Evolutionary conservation across 1,140 invertebrate genomes (phyloP), one percentile per base, ranked within the genome.

Genomic region (Panagrolaimus sp.): DNA sequence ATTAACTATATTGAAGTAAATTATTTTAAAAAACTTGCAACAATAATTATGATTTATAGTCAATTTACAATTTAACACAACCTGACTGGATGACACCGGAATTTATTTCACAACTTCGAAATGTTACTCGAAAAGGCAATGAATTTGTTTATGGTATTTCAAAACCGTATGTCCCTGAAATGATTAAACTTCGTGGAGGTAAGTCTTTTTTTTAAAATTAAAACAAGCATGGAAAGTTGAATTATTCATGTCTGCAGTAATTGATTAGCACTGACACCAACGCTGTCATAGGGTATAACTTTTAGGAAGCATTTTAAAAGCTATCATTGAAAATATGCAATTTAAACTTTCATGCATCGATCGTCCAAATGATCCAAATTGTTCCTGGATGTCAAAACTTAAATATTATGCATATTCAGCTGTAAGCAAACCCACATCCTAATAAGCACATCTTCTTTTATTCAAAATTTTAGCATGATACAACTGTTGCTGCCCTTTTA

Each of bases 361-460:
- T 20, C 42, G 45, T 23, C 62, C 65, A 16, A 70, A 76, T 31
- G 13, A 53, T 31, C 45, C 27, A 5, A 42, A 70, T 1, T 80
- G 78, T 46, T 46, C 14, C 4, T 78, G 77, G 77, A 80, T 78
- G 13, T 43, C 16, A 9, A 53, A 65, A n/a, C 69, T 78, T 8
- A 78, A 78, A 47, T 78, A 80, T 62, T 79, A 78, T 45, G 77
- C 77, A 11, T 78, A 80, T 65, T 81, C 78, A 16, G 77, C 77
- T n/a, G 74, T 76, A 61, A 51, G 66, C 45, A 48, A 14, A 13
- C 31, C 11, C 16, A 9, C 9, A 66, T 44, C 64, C 44, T 66
- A 11, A 20, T 43, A 14, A 44, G 1, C 7, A 42, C 9, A 47
- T 27, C 8, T 65, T 25, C 16, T 9, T 16, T 27, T 9, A 51